phyloP scores from a whole-genome alignment of 2,797 vertebrate genomes.

The Smutsia gigantea region DNA sequence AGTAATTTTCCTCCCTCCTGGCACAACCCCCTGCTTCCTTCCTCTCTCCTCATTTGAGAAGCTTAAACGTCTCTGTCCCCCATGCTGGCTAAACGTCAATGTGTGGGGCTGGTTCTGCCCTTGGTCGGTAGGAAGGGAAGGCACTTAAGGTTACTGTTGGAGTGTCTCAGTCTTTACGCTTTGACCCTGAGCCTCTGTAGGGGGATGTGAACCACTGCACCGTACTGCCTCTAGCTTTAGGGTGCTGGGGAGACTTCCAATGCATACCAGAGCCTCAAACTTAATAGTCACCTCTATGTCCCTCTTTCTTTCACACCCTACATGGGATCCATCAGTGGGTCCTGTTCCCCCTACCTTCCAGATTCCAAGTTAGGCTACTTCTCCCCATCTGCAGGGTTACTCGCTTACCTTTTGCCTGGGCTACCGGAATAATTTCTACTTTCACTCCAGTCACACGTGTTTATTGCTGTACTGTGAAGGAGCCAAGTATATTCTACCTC shows the following conservation, averaged over 20 bases:
- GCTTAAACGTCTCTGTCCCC: background rate
- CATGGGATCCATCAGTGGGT: background rate
- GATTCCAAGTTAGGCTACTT: background rate
- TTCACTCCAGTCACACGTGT: background rate
- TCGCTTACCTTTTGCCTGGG: background rate
- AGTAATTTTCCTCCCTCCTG: background rate
- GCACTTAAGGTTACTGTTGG: background rate
- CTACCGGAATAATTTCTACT: background rate
- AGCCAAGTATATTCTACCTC: background rate
- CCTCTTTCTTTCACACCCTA: background rate
- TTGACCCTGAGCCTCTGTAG: background rate
- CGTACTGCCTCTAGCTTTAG: background rate
- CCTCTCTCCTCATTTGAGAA: constrained; percentile 12
- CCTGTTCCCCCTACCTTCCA: background rate
- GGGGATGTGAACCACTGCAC: background rate
- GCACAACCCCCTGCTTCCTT: background rate
- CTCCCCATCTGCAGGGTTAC: background rate
- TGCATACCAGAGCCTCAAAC: background rate
- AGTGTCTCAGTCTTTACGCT: background rate
- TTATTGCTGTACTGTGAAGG: background rate
- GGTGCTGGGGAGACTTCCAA: background rate
- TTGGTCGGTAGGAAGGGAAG: background rate
- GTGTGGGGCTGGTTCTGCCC: background rate
- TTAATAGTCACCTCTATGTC: background rate
- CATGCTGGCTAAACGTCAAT: background rate